Conservation (phyloP, 1,140 invertebrate genomes). For the Papilio polyxenes region DNA sequence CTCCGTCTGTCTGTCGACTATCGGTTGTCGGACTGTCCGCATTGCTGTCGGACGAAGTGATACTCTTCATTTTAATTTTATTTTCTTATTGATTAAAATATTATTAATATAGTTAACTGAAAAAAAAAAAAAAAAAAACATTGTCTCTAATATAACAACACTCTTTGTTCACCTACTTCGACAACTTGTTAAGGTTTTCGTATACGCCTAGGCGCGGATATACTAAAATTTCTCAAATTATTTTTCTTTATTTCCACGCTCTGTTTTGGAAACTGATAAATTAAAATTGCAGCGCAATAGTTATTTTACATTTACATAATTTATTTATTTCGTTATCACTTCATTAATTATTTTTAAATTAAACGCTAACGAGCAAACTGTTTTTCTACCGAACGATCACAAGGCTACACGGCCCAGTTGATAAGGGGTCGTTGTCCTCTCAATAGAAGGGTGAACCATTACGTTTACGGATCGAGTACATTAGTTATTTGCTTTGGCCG, state of each 20-base stretch:
- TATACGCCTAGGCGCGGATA: too few species aligned
- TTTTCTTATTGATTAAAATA: background rate
- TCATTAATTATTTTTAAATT: background rate
- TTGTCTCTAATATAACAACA: too few species aligned
- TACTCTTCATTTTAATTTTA: background rate
- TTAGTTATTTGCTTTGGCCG: constrained; percentile 14
- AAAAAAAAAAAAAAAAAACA: background rate
- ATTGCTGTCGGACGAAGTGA: background rate
- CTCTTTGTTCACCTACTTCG: too few species aligned
- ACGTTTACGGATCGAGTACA: background rate
- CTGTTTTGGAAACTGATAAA: too few species aligned
- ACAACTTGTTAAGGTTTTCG: too few species aligned
- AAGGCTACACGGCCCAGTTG: background rate
- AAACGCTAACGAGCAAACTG: background rate
- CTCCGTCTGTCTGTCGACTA: background rate
- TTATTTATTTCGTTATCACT: background rate
- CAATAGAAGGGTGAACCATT: background rate
- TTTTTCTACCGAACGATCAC: background rate
- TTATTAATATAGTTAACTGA: background rate
- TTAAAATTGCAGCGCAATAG: too few species aligned
- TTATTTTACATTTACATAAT: background rate
- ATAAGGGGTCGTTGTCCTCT: constrained; percentile 4
- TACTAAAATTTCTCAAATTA: too few species aligned
- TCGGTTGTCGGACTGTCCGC: background rate
- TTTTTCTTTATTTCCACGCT: too few species aligned